Conservation (phyloP, 2,888 invertebrate genomes). For the Pristionchus arcanus region DNA sequence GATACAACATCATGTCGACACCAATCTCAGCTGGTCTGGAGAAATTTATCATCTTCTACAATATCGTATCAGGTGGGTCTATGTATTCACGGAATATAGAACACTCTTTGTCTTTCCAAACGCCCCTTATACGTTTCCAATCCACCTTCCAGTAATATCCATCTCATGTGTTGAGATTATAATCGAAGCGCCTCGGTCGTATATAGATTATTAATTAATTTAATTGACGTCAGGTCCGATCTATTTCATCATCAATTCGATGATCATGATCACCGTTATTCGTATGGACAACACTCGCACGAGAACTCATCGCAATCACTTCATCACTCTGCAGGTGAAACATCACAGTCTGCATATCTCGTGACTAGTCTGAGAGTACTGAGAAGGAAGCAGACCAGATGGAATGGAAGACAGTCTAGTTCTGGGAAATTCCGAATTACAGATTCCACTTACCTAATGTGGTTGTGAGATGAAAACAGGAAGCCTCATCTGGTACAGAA, state of each 20-base stretch:
- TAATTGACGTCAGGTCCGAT: background rate
- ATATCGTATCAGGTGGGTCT: background rate
- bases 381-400: background rate
- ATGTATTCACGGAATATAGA: background rate
- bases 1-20: background rate
- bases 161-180: no score
- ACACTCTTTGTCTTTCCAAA: no score
- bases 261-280: conserved; percentile 1
- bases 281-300: conserved; percentile 13
- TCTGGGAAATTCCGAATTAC: background rate
- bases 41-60: conserved; percentile 10
- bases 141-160: no score
- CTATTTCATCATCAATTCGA: conserved; percentile 19
- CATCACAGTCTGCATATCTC: no score
- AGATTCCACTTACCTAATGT: background rate
- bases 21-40: background rate
- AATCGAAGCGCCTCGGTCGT: no score
- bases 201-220: no score
- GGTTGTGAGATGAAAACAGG: background rate
- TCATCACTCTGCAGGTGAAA: conserved; percentile 21
- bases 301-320: conserved; percentile 25
- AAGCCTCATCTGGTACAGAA: no score
- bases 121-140: no score
- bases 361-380: no score
- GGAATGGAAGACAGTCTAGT: background rate